These are phyloP conservation scores for Micromesistius poutassou DNA, from an alignment of 2,797 vertebrate species.

Conservation along the genomic window DNA sequence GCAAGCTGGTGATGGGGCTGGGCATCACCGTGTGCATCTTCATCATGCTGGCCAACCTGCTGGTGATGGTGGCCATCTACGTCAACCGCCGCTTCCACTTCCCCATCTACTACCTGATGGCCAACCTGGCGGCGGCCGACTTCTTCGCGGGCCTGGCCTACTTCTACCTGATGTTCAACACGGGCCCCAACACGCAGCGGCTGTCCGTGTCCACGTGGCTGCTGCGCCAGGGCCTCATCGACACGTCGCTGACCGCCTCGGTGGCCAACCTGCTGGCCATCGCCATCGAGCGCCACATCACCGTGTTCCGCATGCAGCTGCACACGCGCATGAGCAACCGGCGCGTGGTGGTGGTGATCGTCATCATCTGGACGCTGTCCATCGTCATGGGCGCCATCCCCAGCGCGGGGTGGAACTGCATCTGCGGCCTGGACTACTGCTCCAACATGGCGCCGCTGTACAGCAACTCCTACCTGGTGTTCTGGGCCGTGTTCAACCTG, in stretches of 20 bases:
- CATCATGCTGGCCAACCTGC: slow-evolving; percentile 97
- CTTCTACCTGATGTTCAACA: slow-evolving; percentile 99
- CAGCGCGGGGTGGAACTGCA: slow-evolving; percentile 98
- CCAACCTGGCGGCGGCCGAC: slow-evolving; percentile 96
- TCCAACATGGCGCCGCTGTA: slow-evolving; percentile 99
- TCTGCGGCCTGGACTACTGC: slow-evolving; percentile 86
- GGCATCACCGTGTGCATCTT: slow-evolving; percentile 99
- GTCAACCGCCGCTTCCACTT: slow-evolving; percentile 99
- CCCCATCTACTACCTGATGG: slow-evolving; percentile 99
- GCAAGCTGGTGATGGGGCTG: slow-evolving; percentile 96
- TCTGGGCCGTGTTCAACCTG: slow-evolving; percentile 98
- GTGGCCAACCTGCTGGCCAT: slow-evolving; percentile 96
- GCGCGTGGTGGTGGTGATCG: slow-evolving; percentile 93
- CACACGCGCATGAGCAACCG: slow-evolving; percentile 98
- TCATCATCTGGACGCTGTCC: slow-evolving; percentile 98
- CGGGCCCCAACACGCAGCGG: slow-evolving; percentile 93
- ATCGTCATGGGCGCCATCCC: slow-evolving; percentile 97
- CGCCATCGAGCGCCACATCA: slow-evolving; percentile 97
- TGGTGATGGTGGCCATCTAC: slow-evolving; percentile 98
- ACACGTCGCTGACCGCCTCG: slow-evolving; percentile 94
- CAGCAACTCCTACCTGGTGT: slow-evolving; percentile 96
- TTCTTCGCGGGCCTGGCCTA: slow-evolving; percentile 98
- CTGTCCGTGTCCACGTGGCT: slow-evolving; percentile 96
- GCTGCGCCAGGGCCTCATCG: slow-evolving; percentile 94
- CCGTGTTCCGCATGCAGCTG: slow-evolving; percentile 98